Percentiles rank a stretch among this genome's conserved stretches.
phyloP scores from a whole-genome alignment of 1,140 invertebrate species.

The Linepithema humile region DNA sequence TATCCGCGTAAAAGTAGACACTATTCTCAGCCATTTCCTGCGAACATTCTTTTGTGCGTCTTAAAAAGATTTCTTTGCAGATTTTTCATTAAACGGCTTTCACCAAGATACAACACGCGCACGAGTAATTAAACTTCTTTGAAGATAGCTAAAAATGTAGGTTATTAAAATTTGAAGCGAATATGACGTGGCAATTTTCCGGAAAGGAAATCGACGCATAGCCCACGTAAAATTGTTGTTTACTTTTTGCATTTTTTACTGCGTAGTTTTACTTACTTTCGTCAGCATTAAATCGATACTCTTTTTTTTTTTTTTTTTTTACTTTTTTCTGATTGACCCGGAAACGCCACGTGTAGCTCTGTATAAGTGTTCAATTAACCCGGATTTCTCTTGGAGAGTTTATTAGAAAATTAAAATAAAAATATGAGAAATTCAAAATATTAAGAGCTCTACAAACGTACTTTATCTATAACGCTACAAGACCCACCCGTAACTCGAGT shows the following conservation, averaged over 20 bases:
- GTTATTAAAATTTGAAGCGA: slow-evolving; percentile 16
- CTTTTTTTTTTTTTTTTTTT: slow-evolving; percentile 24
- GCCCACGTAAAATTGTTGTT: background rate
- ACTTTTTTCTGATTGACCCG: background rate
- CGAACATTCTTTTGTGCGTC: background rate
- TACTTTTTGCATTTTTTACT: background rate
- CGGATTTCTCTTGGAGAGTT: background rate
- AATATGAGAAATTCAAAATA: background rate
- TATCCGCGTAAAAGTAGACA: background rate
- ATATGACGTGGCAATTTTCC: background rate
- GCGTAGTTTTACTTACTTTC: slow-evolving; percentile 11
- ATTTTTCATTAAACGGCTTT: background rate
- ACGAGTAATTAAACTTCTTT: slow-evolving; percentile 29
- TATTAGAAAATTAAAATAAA: background rate
- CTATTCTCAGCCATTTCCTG: background rate
- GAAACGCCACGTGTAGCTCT: background rate
- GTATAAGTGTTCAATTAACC: slow-evolving; percentile 10
- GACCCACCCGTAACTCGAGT: background rate
- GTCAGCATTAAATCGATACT: slow-evolving; percentile 3
- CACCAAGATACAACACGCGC: background rate
- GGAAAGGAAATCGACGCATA: background rate
- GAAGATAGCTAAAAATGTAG: background rate
- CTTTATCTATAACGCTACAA: background rate
- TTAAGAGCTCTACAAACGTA: background rate
- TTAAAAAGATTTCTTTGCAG: background rate